These are phyloP conservation scores for Paraescarpia echinospica DNA, from an alignment of 1,140 invertebrate species.

Conservation along the genomic window DNA sequence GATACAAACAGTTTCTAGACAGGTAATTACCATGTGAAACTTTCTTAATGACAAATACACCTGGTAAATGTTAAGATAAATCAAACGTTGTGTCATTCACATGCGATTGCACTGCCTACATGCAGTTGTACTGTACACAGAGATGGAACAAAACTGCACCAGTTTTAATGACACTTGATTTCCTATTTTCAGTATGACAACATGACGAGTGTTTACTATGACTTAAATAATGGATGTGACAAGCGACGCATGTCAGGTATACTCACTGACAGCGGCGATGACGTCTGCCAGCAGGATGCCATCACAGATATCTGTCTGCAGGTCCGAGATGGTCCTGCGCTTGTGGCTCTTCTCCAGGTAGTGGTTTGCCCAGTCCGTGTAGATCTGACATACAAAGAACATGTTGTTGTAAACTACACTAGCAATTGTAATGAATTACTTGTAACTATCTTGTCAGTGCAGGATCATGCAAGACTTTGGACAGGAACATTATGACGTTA, in stretches of 20 bases:
- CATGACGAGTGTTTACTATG: background rate
- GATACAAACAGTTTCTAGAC: no score
- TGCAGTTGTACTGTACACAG: background rate
- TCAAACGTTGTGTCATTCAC: background rate
- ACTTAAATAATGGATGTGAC: background rate
- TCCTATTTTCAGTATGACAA: background rate
- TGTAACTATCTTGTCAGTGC: no score
- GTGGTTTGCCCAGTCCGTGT: conserved; percentile 97
- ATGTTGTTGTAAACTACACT: background rate
- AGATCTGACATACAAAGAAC: conserved; percentile 71
- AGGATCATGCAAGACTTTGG: no score
- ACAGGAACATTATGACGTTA: no score
- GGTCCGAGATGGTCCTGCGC: conserved; percentile 78
- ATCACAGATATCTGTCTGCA: conserved; percentile 87
- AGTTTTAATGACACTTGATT: background rate
- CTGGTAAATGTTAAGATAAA: no score
- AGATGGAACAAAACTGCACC: no score
- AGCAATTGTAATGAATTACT: no score
- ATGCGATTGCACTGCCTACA: background rate
- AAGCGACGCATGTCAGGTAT: conserved; percentile 21
- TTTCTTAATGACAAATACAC: no score
- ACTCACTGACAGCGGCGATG: conserved; percentile 92
- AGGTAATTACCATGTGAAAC: no score
- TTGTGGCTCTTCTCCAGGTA: conserved; percentile 85
- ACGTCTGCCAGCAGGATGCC: conserved; percentile 88